Base-by-base conservation (phyloP, 92 coral and sea anemone species). In the Pocillopora grandis region DNA sequence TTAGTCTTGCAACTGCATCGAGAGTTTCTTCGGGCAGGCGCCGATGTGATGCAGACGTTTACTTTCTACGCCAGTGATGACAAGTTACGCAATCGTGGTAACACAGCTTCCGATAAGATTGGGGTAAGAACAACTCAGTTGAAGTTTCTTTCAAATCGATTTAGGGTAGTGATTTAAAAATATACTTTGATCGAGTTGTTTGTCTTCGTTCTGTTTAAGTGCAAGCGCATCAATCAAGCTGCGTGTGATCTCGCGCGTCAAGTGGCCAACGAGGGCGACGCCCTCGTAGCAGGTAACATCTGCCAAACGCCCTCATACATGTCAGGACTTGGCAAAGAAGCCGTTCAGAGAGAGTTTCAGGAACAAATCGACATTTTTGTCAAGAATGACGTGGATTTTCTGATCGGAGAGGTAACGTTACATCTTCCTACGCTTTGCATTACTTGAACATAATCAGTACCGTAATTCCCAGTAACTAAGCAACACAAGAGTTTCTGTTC, bases 31-130 rank as follows among this genome's bases (percentile, higher is more conserved):
- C 90, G 98, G 52, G 98, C 98, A 49, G 98, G 98, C 21, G 78
- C 98, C 27, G 98, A 94, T 80, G 92, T 94, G 14, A 89, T 90
- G 85, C 98, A 94, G 88, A 90, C 98, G 42, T 94, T 94, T 76
- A 94, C 98, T 58, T 94, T 94, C 81, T 94, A 94, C 86, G 98
- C 98, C 83, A 94, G 98, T 23, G 79, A 76, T 31, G 64, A 59
- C 89, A 93, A 93, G 73, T 83, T 93, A 15, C 85, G 87, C 7
- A 93, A 93, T 77, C 88, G 97, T 27, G 97, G 97, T 6, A 76
- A 76, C 27, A 76, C 80, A 13, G 68, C 68, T 62, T 76, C 80
- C 20, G 73, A 80, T 52, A 80, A 65, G 27, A 66, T 66, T 48
- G 84, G 84, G 75, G 84, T 71, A 68, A 68, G 56, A 3, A 76